Evolutionary conservation across 2,797 vertebrate species (phyloP).

Genomic region (Mormyrus hasselquistii): DNA sequence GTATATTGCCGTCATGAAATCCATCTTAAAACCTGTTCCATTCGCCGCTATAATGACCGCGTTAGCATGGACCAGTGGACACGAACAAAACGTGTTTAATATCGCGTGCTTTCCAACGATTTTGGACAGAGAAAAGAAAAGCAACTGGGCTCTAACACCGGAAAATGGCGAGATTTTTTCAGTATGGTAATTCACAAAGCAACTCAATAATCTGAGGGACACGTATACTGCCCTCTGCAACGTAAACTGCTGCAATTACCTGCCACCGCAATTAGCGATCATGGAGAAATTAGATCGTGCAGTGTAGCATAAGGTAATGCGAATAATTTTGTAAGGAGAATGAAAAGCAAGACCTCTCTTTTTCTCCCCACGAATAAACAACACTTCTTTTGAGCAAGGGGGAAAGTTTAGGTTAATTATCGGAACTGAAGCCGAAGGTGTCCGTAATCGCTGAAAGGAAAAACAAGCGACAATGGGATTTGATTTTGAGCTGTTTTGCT

Average conservation of each 20-base stretch:
- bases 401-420: constrained; percentile 15
- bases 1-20: constrained; percentile 91
- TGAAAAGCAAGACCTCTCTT: constrained; percentile 36
- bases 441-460: not conserved
- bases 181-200: constrained; percentile 79
- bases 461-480: not conserved
- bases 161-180: constrained; percentile 60
- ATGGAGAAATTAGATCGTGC: constrained; percentile 80
- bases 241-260: constrained; percentile 76
- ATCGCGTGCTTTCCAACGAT: constrained; percentile 89
- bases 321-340: constrained; percentile 76
- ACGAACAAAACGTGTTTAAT: constrained; percentile 92
- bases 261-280: constrained; percentile 48
- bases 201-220: constrained; percentile 71
- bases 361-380: constrained; percentile 5
- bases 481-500: not conserved
- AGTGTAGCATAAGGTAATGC: constrained; percentile 80
- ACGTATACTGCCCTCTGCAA: constrained; percentile 65
- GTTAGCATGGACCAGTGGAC: constrained; percentile 97
- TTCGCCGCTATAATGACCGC: constrained; percentile 91
- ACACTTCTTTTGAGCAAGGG: not conserved
- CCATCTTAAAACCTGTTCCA: constrained; percentile 96
- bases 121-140: constrained; percentile 60
- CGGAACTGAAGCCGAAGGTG: not conserved
- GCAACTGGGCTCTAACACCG: constrained; percentile 48